A percentile compares a stretch with the other conserved stretches of the same genome.
phyloP scores from a whole-genome alignment of 2,888 invertebrate species.

The Eubasilissa splendida region DNA sequence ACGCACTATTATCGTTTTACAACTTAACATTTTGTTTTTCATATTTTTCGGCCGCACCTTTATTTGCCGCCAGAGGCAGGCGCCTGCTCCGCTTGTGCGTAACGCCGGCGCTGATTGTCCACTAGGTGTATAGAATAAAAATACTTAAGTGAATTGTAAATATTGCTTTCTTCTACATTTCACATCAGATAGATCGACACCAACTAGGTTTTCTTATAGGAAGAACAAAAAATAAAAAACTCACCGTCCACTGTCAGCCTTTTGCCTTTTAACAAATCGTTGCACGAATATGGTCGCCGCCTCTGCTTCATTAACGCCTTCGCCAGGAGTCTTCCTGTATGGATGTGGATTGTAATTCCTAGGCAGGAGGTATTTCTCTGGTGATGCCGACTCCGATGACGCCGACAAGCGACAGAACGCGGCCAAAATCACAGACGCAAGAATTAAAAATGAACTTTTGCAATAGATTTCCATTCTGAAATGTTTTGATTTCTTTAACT shows the following conservation, averaged over 20 bases:
- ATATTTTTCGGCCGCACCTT: no score
- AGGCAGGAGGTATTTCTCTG: conserved; percentile 45
- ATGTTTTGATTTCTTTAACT: not conserved
- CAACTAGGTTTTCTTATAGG: no score
- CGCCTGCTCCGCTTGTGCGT: no score
- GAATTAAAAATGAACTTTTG: not conserved
- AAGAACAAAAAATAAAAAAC: not conserved
- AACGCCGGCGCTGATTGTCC: no score
- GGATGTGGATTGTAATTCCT: conserved; percentile 52
- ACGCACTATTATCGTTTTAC: no score
- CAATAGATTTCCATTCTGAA: not conserved
- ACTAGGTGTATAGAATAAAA: no score
- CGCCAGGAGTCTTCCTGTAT: conserved; percentile 18
- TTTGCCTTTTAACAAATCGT: conserved; percentile 8
- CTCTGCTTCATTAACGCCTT: conserved; percentile 1
- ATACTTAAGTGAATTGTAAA: no score
- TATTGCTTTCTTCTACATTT: no score
- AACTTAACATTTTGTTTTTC: no score
- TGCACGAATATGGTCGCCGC: conserved; percentile 15
- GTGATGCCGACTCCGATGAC: conserved; percentile 35
- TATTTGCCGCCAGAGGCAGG: no score
- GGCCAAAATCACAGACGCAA: not conserved
- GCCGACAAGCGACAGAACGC: not conserved
- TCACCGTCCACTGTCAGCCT: conserved; percentile 27
- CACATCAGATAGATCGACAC: no score